phyloP scores from a whole-genome alignment of 2,113 vertebrate genomes.

The Ptilonorhynchus violaceus region DNA sequence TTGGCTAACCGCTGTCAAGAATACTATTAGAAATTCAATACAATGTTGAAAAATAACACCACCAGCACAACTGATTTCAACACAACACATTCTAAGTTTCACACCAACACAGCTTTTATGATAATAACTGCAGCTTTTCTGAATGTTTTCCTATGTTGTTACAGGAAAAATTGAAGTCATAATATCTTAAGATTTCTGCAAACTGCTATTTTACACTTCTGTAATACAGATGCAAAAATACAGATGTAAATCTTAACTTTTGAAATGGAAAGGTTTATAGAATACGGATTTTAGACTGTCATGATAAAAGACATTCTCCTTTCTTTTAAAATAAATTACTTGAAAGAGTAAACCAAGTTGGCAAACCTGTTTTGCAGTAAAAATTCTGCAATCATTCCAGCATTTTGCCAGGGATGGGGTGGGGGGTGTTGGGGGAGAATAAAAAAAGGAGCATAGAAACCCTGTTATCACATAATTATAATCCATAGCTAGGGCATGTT shows the following conservation, averaged over 20 bases:
- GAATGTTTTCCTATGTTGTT: background rate
- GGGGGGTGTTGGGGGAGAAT: background rate
- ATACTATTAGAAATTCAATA: background rate
- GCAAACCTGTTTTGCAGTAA: background rate
- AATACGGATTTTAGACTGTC: background rate
- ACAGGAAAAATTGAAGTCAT: background rate
- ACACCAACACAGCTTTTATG: background rate
- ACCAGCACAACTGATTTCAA: background rate
- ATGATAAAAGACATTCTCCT: background rate
- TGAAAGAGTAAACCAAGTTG: background rate
- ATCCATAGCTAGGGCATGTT: background rate
- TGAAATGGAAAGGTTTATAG: background rate
- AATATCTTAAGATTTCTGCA: background rate
- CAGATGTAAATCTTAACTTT: background rate
- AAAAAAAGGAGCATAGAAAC: background rate
- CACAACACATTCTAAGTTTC: background rate
- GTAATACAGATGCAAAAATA: background rate
- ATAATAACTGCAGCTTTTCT: background rate
- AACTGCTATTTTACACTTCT: background rate
- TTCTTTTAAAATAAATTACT: background rate
- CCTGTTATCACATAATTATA: background rate
- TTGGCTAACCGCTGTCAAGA: slow-evolving; percentile 16
- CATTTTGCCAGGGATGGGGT: background rate
- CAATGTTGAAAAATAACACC: background rate
- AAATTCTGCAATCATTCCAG: background rate